Evolutionary conservation across 1,140 invertebrate genomes (phyloP).

Genomic region (Phortica variegata): DNA sequence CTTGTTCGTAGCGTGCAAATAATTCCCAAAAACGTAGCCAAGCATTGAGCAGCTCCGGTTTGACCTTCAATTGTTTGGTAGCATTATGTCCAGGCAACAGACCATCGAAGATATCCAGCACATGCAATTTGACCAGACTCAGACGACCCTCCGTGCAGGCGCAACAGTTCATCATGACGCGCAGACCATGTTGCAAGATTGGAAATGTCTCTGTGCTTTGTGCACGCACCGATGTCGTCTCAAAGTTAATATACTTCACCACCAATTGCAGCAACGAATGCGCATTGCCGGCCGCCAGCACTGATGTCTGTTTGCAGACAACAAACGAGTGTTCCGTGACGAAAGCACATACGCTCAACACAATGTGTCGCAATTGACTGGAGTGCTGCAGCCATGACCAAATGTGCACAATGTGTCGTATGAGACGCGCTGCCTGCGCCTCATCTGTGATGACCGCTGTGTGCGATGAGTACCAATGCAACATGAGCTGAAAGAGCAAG

Average conservation of each 20-base stretch:
- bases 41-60: conserved; percentile 46
- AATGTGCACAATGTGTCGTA: conserved; percentile 23
- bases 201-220: not conserved
- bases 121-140: conserved; percentile 36
- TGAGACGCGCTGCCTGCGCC: conserved; percentile 6
- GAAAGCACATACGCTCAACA: conserved; percentile 26
- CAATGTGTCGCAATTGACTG: conserved; percentile 24
- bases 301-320: conserved; percentile 38
- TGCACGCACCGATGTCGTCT: conserved; percentile 35
- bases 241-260: conserved; percentile 31
- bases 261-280: conserved; percentile 42
- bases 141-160: conserved; percentile 36
- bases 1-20: conserved; percentile 57
- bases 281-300: conserved; percentile 12
- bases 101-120: conserved; percentile 54
- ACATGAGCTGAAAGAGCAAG: conserved; percentile 31
- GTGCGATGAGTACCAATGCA: conserved; percentile 33
- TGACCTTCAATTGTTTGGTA: conserved; percentile 52
- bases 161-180: conserved; percentile 44
- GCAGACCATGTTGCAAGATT: conserved; percentile 23
- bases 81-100: conserved; percentile 24
- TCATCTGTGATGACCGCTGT: conserved; percentile 25
- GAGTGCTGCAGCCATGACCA: conserved; percentile 49
- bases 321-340: conserved; percentile 42
- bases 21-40: conserved; percentile 60